Percentiles rank a stretch among this genome's conserved stretches.
phyloP scores from a whole-genome alignment of 2,797 vertebrate species.

The Hapalemur alaotrensis region DNA sequence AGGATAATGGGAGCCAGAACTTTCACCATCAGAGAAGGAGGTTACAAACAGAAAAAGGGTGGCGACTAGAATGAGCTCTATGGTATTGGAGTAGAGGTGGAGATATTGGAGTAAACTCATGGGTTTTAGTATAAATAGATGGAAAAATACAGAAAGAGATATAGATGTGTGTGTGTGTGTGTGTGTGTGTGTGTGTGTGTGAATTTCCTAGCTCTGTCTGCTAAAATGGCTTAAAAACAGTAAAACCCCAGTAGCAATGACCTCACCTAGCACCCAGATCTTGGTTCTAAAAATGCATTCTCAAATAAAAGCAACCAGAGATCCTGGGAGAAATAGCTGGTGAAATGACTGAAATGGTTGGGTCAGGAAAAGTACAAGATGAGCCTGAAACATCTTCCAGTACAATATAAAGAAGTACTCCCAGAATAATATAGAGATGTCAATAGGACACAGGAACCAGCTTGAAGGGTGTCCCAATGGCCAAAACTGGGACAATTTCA shows the following conservation, averaged over 20 bases:
- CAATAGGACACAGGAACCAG: neutral
- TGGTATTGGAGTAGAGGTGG: neutral
- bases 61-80: neutral
- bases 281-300: neutral
- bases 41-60: neutral
- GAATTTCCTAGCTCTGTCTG: neutral
- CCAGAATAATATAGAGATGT: neutral
- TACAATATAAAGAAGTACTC: neutral
- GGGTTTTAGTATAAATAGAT: neutral
- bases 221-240: neutral
- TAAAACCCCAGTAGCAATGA: neutral
- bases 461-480: neutral
- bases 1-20: neutral
- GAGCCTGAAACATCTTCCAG: neutral
- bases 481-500: neutral
- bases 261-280: neutral
- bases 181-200: neutral
- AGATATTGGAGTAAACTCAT: neutral
- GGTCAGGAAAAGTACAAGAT: slow-evolving; percentile 16
- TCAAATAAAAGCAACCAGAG: slow-evolving; percentile 24
- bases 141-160: neutral
- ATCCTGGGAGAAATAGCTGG: neutral
- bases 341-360: neutral
- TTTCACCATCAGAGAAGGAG: slow-evolving; percentile 17
- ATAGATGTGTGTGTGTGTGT: neutral